phyloP scores from a whole-genome alignment of 2,888 invertebrate genomes.

The Cordilura impudica region DNA sequence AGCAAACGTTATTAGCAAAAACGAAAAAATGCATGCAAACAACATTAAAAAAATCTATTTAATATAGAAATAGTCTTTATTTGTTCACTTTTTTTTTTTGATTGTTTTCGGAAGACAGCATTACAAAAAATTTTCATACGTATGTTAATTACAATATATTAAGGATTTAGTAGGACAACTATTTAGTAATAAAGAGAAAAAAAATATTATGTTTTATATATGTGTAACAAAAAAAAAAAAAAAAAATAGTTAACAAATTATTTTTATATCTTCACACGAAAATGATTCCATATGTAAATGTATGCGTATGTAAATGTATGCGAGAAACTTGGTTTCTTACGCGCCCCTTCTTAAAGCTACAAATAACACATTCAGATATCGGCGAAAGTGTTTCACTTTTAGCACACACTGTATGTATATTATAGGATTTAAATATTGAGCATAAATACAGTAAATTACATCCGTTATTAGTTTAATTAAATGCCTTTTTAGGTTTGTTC shows the following conservation, averaged over 20 bases:
- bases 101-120: slow-evolving; percentile 58
- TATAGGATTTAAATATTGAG: too few species aligned
- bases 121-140: slow-evolving; percentile 48
- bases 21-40: slow-evolving; percentile 54
- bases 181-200: slow-evolving; percentile 25
- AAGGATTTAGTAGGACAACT: slow-evolving; percentile 30
- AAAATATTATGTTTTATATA: slow-evolving; percentile 17
- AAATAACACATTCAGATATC: too few species aligned
- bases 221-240: slow-evolving; percentile 16
- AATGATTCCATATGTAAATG: too few species aligned
- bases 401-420: too few species aligned
- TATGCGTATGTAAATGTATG: too few species aligned
- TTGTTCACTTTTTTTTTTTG: slow-evolving; percentile 30
- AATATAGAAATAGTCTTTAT: slow-evolving; percentile 47
- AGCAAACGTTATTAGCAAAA: slow-evolving; percentile 59
- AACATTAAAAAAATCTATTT: slow-evolving; percentile 52
- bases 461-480: too few species aligned
- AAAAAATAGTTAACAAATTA: neutral
- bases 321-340: too few species aligned
- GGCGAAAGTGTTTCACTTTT: too few species aligned
- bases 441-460: too few species aligned
- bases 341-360: too few species aligned
- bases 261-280: too few species aligned
- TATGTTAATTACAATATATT: slow-evolving; percentile 3
- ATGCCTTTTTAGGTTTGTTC: too few species aligned